Evolutionary conservation across 2,797 vertebrate species (phyloP).

Genomic region (Pipistrellus kuhlii): DNA sequence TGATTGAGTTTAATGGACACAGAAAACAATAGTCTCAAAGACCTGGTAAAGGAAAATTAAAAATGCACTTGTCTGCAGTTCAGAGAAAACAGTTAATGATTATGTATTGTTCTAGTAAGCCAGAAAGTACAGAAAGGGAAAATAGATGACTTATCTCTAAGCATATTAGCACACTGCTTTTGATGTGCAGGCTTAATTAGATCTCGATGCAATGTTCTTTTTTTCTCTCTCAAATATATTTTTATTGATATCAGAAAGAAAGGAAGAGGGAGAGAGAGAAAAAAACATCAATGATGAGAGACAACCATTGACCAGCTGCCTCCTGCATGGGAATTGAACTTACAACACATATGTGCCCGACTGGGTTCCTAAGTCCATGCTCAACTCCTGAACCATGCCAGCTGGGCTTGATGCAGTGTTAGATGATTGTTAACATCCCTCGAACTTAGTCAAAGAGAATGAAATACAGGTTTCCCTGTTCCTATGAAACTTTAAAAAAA

Average conservation of each 20-base stretch:
- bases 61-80: slow-evolving; percentile 72
- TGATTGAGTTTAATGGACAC: slow-evolving; percentile 53
- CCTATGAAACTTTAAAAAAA: neutral
- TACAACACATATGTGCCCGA: no score
- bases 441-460: slow-evolving; percentile 76
- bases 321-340: no score
- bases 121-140: slow-evolving; percentile 73
- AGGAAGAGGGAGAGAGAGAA: no score
- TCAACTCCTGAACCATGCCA: no score
- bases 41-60: slow-evolving; percentile 59
- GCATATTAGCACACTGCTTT: slow-evolving; percentile 61
- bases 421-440: slow-evolving; percentile 75
- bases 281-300: no score
- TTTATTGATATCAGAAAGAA: no score
- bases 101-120: slow-evolving; percentile 50
- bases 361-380: no score
- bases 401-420: slow-evolving; percentile 72
- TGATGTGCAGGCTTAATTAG: slow-evolving; percentile 85
- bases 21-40: slow-evolving; percentile 54
- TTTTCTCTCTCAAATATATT: no score
- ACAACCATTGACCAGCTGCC: no score
- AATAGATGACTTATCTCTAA: slow-evolving; percentile 70
- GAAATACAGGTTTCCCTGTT: slow-evolving; percentile 35
- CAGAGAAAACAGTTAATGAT: slow-evolving; percentile 71
- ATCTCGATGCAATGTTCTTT: slow-evolving; percentile 79